phyloP scores from a whole-genome alignment of 2,888 invertebrate genomes.

The Chrysolina americana region DNA sequence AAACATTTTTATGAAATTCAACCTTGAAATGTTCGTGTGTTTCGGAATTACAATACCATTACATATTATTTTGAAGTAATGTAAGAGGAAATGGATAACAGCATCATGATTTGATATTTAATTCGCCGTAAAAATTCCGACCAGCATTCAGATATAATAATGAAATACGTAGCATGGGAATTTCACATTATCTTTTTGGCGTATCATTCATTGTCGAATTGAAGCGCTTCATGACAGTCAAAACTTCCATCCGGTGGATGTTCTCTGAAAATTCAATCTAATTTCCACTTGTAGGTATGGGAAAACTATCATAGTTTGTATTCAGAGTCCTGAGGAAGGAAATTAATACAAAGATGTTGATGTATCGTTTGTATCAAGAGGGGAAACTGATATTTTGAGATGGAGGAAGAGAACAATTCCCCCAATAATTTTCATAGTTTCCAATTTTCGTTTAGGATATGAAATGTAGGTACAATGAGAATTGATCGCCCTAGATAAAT shows the following conservation, averaged over 20 bases:
- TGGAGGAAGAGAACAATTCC: too few species aligned
- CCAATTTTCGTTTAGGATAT: too few species aligned
- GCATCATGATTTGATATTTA: constrained; percentile 50
- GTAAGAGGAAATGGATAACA: constrained; percentile 49
- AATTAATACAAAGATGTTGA: too few species aligned
- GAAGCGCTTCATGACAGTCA: background rate
- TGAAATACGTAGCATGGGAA: constrained; percentile 6
- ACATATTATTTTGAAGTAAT: constrained; percentile 50
- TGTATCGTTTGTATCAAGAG: too few species aligned
- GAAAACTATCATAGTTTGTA: too few species aligned
- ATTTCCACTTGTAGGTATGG: too few species aligned
- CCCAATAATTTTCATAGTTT: too few species aligned
- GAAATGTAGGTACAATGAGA: too few species aligned
- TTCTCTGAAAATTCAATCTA: too few species aligned
- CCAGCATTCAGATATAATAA: background rate
- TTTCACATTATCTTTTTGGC: background rate
- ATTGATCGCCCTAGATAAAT: too few species aligned
- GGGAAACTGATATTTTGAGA: too few species aligned
- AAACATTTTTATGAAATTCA: constrained; percentile 46
- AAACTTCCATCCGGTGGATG: constrained; percentile 3
- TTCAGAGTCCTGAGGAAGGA: too few species aligned
- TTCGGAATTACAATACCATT: constrained; percentile 47
- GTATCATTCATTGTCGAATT: constrained; percentile 1
- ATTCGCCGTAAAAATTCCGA: constrained; percentile 34
- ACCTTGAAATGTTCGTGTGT: constrained; percentile 49